Conservation (phyloP, 2,113 vertebrate species). For the Nasalis larvatus region DNA sequence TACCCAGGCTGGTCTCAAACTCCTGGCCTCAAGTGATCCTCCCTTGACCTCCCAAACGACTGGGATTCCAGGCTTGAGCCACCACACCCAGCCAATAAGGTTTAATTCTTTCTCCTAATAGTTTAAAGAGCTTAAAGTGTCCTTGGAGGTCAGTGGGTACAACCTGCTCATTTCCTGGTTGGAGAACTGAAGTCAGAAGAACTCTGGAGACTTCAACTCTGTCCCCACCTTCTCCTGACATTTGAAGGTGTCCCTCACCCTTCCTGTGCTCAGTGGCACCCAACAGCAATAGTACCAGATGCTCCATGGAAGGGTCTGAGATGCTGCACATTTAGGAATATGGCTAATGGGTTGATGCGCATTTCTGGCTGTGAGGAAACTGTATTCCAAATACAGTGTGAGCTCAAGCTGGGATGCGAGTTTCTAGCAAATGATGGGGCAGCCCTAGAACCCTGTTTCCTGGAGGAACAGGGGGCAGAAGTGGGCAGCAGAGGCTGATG, state of each 20-base stretch:
- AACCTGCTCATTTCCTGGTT: neutral
- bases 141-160: neutral
- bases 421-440: neutral
- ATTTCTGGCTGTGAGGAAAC: rapidly evolving
- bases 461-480: neutral
- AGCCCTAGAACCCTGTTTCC: neutral
- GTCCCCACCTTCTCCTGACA: neutral
- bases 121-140: neutral
- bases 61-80: no score
- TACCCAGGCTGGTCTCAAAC: no score
- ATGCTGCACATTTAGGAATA: rapidly evolving
- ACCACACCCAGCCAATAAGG: no score
- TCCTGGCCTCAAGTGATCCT: no score
- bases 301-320: neutral
- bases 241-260: neutral
- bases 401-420: neutral
- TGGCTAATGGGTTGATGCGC: rapidly evolving
- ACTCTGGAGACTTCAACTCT: no score
- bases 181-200: neutral
- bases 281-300: neutral
- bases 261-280: neutral
- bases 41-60: no score
- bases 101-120: neutral
- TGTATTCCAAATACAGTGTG: neutral
- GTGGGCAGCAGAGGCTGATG: no score